These are phyloP conservation scores for Mionectes macconnelli DNA, from an alignment of 2,113 vertebrate genomes.

Conservation along the genomic window DNA sequence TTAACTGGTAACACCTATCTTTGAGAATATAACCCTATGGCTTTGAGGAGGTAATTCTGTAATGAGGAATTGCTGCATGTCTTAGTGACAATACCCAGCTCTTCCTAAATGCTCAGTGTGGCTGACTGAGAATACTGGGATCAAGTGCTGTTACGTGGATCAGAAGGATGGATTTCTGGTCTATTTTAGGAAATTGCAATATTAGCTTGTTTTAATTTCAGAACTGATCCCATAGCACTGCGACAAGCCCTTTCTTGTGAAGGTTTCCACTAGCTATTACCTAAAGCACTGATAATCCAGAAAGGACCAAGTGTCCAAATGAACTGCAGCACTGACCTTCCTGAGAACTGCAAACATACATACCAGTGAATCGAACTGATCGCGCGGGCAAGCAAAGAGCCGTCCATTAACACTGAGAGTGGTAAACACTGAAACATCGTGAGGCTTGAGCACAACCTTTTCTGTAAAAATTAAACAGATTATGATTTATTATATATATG, in stretches of 20 bases:
- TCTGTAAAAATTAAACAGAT: slow-evolving; percentile 80
- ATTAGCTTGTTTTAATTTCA: neutral
- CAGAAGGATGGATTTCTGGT: neutral
- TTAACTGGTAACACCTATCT: neutral
- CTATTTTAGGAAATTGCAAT: neutral
- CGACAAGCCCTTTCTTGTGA: neutral
- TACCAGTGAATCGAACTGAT: slow-evolving; percentile 96
- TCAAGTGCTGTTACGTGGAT: neutral
- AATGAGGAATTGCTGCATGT: neutral
- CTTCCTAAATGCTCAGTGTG: neutral
- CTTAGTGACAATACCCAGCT: neutral
- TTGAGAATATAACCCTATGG: neutral
- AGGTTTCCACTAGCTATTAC: neutral
- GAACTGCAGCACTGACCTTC: neutral
- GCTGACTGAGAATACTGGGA: neutral
- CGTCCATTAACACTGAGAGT: slow-evolving; percentile 91
- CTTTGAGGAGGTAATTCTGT: neutral
- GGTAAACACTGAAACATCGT: slow-evolving; percentile 94
- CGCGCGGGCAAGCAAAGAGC: slow-evolving; percentile 90
- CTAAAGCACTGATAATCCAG: neutral
- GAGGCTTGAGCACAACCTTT: slow-evolving; percentile 91
- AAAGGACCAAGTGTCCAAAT: neutral
- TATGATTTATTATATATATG: slow-evolving; percentile 30
- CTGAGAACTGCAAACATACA: slow-evolving; percentile 38
- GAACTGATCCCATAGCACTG: neutral